Evolutionary conservation across 2,113 vertebrate species (phyloP).

Genomic region (Bos indicus): DNA sequence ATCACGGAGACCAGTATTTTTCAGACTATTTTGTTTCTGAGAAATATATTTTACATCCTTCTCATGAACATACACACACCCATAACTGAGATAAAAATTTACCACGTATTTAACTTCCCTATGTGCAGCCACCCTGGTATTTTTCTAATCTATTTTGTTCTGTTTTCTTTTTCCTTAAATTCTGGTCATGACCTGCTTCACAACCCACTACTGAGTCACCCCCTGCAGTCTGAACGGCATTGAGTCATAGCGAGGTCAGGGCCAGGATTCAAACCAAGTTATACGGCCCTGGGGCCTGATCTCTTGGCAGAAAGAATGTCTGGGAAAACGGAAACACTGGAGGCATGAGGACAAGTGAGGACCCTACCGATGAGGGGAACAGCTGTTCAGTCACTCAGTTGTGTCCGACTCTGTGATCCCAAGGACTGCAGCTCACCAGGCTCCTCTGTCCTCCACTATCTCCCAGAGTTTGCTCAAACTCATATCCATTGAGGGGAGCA

Average conservation of each 20-base stretch:
- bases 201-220: slow-evolving; percentile 47
- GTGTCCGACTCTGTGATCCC: neutral
- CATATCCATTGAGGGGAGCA: neutral
- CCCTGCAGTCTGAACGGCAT: neutral
- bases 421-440: neutral
- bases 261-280: neutral
- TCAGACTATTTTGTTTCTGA: neutral
- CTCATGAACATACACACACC: neutral
- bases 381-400: neutral
- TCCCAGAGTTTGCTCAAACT: neutral
- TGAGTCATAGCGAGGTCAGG: slow-evolving; percentile 6
- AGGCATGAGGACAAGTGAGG: neutral
- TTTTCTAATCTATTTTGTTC: neutral
- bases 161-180: slow-evolving; percentile 30
- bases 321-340: neutral
- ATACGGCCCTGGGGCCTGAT: neutral
- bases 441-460: neutral
- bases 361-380: neutral
- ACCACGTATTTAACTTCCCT: neutral
- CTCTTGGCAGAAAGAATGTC: neutral
- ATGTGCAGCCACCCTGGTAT: neutral
- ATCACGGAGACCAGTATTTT: neutral
- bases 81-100: neutral
- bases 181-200: slow-evolving; percentile 52
- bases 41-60: neutral